phyloP scores from a whole-genome alignment of 1,140 invertebrate species.

The Apis dorsata region DNA sequence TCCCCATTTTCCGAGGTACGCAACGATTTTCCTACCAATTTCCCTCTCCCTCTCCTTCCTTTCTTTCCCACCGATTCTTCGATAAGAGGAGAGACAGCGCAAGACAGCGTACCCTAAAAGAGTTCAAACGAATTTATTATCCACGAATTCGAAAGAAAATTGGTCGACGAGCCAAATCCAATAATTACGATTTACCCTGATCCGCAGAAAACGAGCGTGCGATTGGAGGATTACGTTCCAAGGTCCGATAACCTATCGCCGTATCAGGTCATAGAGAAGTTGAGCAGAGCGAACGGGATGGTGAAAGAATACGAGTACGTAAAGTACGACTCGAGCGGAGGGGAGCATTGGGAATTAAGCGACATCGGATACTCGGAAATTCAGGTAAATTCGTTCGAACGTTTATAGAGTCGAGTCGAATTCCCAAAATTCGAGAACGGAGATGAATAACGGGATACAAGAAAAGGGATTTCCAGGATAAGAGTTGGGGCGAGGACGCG shows the following conservation, averaged over 20 bases:
- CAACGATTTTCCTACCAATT: background rate
- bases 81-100: too few species aligned
- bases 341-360: conserved; percentile 77
- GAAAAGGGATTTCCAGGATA: background rate
- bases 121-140: too few species aligned
- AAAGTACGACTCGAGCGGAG: conserved; percentile 77
- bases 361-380: conserved; percentile 74
- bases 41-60: background rate
- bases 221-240: conserved; percentile 75
- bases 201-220: conserved; percentile 62
- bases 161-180: too few species aligned
- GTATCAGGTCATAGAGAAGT: conserved; percentile 72
- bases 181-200: conserved; percentile 17
- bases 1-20: conserved; percentile 60
- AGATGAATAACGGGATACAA: background rate
- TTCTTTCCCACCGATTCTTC: background rate
- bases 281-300: conserved; percentile 63
- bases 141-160: too few species aligned
- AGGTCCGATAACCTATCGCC: conserved; percentile 76
- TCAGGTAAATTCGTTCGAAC: too few species aligned
- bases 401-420: too few species aligned
- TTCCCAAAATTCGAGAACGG: background rate
- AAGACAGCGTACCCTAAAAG: too few species aligned
- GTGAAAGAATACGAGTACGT: conserved; percentile 61
- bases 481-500: background rate